Conservation (phyloP, 2,113 vertebrate genomes). For the Eonycteris spelaea region DNA sequence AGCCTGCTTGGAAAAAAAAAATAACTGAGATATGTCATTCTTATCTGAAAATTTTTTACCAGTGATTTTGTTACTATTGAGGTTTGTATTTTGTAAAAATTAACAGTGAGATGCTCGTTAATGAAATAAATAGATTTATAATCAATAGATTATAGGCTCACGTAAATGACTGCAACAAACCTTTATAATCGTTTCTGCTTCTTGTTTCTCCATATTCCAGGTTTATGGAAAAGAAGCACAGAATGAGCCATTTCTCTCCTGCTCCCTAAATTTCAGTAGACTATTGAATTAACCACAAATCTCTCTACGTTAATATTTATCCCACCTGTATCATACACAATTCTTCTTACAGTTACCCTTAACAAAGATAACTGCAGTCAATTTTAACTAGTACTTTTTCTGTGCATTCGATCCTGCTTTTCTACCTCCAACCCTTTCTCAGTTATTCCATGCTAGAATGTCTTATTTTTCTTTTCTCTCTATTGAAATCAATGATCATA, state of each 20-base stretch:
- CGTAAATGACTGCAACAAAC: not conserved
- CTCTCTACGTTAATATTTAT: not conserved
- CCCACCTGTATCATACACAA: not conserved
- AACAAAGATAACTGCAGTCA: not conserved
- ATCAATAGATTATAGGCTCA: not conserved
- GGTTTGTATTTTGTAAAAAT: not conserved
- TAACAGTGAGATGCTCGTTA: not conserved
- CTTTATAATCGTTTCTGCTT: not conserved
- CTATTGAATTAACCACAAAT: not conserved
- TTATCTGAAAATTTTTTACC: not conserved
- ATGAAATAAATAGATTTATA: not conserved
- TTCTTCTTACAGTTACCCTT: not conserved
- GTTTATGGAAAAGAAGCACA: not conserved
- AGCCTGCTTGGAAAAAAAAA: not conserved
- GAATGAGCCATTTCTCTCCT: not conserved
- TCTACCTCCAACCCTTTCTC: not conserved
- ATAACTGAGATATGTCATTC: not conserved
- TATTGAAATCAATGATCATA: constrained; percentile 10
- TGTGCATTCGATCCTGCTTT: not conserved
- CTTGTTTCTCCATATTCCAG: not conserved
- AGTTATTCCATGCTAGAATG: not conserved
- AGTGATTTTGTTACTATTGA: not conserved
- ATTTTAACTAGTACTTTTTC: not conserved
- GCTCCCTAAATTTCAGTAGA: not conserved
- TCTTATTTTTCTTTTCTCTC: not conserved